A percentile compares a stretch with the other conserved stretches of the same genome.
These are phyloP conservation scores for Silurus aristotelis DNA, from an alignment of 2,797 vertebrate species.

Conservation along the genomic window DNA sequence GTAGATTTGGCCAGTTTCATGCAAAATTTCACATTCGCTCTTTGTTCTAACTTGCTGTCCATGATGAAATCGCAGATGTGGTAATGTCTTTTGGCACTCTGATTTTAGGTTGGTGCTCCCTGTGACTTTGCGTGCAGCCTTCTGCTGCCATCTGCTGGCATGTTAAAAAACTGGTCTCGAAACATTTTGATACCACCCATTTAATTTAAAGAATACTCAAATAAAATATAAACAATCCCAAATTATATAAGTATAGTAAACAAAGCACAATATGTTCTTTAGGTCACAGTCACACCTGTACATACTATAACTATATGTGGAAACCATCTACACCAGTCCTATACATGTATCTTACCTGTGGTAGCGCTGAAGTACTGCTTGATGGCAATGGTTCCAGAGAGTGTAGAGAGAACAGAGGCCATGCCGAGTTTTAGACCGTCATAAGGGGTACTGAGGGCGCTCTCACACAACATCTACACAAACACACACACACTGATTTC, in stretches of 20 bases:
- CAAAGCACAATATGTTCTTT: not conserved
- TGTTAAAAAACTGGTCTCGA: too few relatives aligned
- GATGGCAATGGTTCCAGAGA: conserved; percentile 91
- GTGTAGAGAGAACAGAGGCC: conserved; percentile 87
- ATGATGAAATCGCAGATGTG: too few relatives aligned
- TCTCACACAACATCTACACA: conserved; percentile 89
- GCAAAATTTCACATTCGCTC: too few relatives aligned
- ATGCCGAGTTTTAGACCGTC: conserved; percentile 92
- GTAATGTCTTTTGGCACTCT: too few relatives aligned
- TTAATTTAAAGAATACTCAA: not conserved
- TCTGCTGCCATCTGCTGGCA: too few relatives aligned
- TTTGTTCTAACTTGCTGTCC: too few relatives aligned
- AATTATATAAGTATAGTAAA: not conserved
- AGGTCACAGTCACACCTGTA: not conserved
- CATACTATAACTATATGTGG: not conserved
- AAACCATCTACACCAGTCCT: not conserved
- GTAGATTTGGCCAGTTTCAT: too few relatives aligned
- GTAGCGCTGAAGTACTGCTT: conserved; percentile 88
- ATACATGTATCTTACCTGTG: conserved; percentile 72
- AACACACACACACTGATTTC: conserved; percentile 14
- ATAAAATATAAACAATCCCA: not conserved
- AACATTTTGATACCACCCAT: too few relatives aligned
- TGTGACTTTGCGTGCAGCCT: too few relatives aligned
- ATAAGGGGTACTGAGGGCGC: conserved; percentile 90
- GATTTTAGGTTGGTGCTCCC: too few relatives aligned